These are phyloP conservation scores for Todus mexicanus DNA, from an alignment of 2,797 vertebrate genomes.

Conservation along the genomic window DNA sequence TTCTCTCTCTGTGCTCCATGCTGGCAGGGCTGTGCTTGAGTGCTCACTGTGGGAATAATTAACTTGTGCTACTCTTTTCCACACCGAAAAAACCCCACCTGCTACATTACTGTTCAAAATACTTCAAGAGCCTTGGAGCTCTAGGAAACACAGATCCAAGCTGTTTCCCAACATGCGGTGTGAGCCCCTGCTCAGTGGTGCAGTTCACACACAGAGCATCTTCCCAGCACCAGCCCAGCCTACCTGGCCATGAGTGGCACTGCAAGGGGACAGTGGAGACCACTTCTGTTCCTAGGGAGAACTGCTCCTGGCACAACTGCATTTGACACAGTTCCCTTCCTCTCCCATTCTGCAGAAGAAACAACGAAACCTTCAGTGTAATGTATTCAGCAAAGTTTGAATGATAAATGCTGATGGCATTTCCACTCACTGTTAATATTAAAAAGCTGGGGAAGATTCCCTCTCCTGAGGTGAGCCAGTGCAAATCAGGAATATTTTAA, in stretches of 20 bases:
- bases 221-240: background rate
- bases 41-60: background rate
- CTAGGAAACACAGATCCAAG: background rate
- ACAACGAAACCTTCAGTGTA: background rate
- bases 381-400: conserved; percentile 27
- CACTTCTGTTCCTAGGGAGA: background rate
- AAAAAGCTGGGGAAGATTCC: background rate
- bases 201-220: background rate
- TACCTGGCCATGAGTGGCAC: background rate
- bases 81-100: rapidly evolving
- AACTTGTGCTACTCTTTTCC: background rate
- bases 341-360: background rate
- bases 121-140: background rate
- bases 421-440: conserved; percentile 28
- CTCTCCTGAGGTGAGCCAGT: background rate
- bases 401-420: conserved; percentile 41
- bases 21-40: background rate
- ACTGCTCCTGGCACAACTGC: background rate
- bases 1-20: background rate
- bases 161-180: rapidly evolving
- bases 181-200: background rate
- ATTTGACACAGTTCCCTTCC: background rate
- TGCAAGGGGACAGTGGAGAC: background rate
- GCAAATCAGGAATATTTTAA: conserved; percentile 31
- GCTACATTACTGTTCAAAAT: background rate